Conservation (phyloP, 2,888 invertebrate genomes). For the Agapostemon virescens region DNA sequence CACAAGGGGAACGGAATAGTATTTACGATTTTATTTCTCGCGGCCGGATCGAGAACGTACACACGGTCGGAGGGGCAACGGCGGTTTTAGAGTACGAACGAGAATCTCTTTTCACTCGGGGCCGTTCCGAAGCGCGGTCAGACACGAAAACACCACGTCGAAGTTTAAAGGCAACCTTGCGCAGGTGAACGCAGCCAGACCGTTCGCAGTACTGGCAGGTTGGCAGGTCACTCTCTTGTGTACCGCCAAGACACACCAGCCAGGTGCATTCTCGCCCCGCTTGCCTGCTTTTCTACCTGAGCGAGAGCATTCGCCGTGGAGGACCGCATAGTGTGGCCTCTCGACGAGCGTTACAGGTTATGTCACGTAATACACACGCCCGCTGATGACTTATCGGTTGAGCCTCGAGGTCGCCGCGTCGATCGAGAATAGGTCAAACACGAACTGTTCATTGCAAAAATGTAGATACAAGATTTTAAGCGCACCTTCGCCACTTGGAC, state of each 20-base stretch:
- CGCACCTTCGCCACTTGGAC: background rate
- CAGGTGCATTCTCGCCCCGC: conserved; percentile 74
- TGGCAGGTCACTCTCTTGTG: conserved; percentile 75
- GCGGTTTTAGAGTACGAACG: conserved; percentile 14
- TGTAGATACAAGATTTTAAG: conserved; percentile 4
- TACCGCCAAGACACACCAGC: conserved; percentile 70
- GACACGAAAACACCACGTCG: conserved; percentile 48
- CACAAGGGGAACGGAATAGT: conserved; percentile 25
- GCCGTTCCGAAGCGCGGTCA: conserved; percentile 15
- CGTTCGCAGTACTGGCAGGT: conserved; percentile 70
- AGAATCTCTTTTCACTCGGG: conserved; percentile 18
- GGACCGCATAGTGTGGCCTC: conserved; percentile 59
- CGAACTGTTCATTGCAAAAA: conserved; percentile 48
- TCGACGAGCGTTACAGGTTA: conserved; percentile 66
- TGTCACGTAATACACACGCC: conserved; percentile 69
- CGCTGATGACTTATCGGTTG: conserved; percentile 71
- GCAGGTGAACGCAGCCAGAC: conserved; percentile 73
- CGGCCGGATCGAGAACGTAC: too few relatives aligned
- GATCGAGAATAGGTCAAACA: conserved; percentile 64
- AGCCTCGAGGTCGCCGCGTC: conserved; percentile 67
- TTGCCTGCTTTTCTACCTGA: conserved; percentile 71
- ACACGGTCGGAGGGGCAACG: conserved; percentile 27
- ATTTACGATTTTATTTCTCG: too few relatives aligned
- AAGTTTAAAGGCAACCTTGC: conserved; percentile 67
- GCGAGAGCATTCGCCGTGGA: conserved; percentile 57